Percentiles rank a stretch among this genome's conserved stretches.
These are phyloP conservation scores for Rhegmatorhina hoffmannsi DNA, from an alignment of 2,113 vertebrate genomes.

Conservation along the genomic window DNA sequence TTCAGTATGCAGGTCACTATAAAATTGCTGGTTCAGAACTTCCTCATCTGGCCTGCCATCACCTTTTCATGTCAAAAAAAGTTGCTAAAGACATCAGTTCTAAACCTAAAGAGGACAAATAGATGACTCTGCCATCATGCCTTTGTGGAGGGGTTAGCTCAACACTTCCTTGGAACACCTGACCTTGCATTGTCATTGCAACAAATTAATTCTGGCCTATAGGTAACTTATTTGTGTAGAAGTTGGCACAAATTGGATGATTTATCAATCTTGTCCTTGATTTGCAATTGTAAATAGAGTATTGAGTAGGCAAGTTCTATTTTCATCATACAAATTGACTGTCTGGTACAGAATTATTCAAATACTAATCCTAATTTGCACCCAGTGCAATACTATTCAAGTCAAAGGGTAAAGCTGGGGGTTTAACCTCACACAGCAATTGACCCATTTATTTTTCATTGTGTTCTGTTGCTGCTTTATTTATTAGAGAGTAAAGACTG, in stretches of 20 bases:
- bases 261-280: slow-evolving; percentile 65
- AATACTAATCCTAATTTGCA: slow-evolving; percentile 63
- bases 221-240: slow-evolving; percentile 59
- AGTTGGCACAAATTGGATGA: slow-evolving; percentile 62
- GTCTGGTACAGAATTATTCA: slow-evolving; percentile 60
- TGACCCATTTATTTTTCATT: slow-evolving; percentile 23
- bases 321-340: slow-evolving; percentile 65
- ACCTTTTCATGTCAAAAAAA: slow-evolving; percentile 46
- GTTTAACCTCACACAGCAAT: slow-evolving; percentile 11
- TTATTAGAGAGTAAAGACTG: neutral
- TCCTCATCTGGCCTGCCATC: slow-evolving; percentile 25
- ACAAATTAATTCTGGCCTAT: slow-evolving; percentile 60
- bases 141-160: neutral
- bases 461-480: slow-evolving; percentile 1
- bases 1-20: slow-evolving; percentile 37
- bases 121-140: slow-evolving; percentile 8
- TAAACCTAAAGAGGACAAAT: slow-evolving; percentile 20
- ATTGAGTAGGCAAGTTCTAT: slow-evolving; percentile 65
- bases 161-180: neutral
- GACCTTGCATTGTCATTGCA: slow-evolving; percentile 50
- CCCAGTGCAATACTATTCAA: slow-evolving; percentile 33
- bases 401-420: slow-evolving; percentile 10
- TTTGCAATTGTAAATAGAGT: slow-evolving; percentile 72
- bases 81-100: slow-evolving; percentile 48
- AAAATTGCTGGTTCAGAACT: slow-evolving; percentile 42